Evolutionary conservation across 2,797 vertebrate genomes (phyloP).

Genomic region (Eospalax fontanierii): DNA sequence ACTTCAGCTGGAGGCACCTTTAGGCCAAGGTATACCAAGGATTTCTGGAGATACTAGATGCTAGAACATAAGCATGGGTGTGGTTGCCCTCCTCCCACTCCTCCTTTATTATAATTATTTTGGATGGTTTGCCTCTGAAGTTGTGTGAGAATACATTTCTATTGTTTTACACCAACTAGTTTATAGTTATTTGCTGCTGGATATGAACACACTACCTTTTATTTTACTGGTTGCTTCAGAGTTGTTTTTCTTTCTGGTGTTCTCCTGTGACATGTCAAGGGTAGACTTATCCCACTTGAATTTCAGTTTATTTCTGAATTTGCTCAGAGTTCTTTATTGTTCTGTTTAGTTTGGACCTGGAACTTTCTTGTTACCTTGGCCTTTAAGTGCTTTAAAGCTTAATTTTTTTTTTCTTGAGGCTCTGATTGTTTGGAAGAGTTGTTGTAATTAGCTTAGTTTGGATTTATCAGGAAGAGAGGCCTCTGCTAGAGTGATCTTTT

Average conservation of each 20-base stretch:
- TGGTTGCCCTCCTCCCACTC: too few species aligned
- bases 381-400: conserved; percentile 34
- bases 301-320: conserved; percentile 23
- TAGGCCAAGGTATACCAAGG: neutral
- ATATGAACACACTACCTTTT: neutral
- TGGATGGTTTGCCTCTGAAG: neutral
- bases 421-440: neutral
- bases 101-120: neutral
- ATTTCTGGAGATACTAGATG: too few species aligned
- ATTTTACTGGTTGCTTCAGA: conserved; percentile 24
- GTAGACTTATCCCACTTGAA: neutral
- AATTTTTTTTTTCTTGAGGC: conserved; percentile 15
- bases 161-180: neutral
- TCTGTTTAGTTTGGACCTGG: conserved; percentile 47
- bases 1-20: neutral
- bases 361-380: conserved; percentile 21
- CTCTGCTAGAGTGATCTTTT: conserved; percentile 43
- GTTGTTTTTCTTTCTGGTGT: neutral
- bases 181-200: neutral
- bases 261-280: neutral
- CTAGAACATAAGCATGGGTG: neutral
- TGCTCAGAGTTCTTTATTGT: neutral
- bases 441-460: neutral
- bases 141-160: neutral
- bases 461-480: conserved; percentile 46